phyloP scores from a whole-genome alignment of 2,888 invertebrate species.

The Pimpla rufipes region DNA sequence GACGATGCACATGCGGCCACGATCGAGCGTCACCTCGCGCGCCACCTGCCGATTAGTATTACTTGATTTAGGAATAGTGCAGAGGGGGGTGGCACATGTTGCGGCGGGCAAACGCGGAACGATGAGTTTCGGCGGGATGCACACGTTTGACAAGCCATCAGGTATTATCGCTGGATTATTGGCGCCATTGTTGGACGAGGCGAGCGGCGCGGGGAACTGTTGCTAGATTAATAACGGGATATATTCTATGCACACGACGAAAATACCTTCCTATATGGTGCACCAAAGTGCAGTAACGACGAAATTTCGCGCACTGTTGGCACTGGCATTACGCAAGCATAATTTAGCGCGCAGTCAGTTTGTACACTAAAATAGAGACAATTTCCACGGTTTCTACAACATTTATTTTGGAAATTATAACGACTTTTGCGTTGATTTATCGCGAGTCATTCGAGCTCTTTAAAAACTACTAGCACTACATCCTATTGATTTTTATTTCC shows the following conservation, averaged over 20 bases:
- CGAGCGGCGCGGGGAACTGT: neutral
- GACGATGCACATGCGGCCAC: slow-evolving; percentile 33
- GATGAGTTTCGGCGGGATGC: slow-evolving; percentile 22
- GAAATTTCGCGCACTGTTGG: neutral
- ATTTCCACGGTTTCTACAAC: too few species aligned
- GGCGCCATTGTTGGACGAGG: slow-evolving; percentile 22
- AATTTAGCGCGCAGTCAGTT: neutral
- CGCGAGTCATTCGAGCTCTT: too few species aligned
- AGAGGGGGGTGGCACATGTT: neutral
- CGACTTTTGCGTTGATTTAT: too few species aligned
- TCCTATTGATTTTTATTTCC: too few species aligned
- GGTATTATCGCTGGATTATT: slow-evolving; percentile 49
- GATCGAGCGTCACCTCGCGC: slow-evolving; percentile 26
- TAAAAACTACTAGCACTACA: too few species aligned
- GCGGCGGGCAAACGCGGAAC: slow-evolving; percentile 12
- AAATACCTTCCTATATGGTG: slow-evolving; percentile 7
- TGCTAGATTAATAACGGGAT: slow-evolving; percentile 32
- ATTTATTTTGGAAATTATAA: too few species aligned
- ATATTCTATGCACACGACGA: slow-evolving; percentile 10
- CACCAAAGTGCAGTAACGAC: neutral
- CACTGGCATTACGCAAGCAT: neutral
- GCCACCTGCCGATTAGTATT: slow-evolving; percentile 23
- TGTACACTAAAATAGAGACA: too few species aligned
- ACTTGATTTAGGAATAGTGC: slow-evolving; percentile 33
- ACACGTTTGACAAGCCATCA: slow-evolving; percentile 43